Base-by-base conservation (phyloP, 2,888 invertebrate species). In the Macrosoma leucophasiata region DNA sequence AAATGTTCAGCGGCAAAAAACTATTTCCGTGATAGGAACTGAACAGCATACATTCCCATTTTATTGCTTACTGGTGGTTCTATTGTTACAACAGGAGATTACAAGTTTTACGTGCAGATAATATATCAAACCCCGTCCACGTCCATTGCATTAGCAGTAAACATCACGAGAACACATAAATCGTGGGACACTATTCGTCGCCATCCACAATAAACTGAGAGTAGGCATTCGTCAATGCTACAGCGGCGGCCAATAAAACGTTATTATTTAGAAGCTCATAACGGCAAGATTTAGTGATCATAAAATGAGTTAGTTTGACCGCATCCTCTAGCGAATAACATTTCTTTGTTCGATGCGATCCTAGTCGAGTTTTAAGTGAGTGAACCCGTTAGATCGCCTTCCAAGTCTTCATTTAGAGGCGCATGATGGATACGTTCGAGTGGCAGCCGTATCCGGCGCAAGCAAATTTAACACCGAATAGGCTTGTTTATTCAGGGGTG, bases 401-500 rank as follows among this genome's bases (percentile, higher is more conserved):
- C 67, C 69, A 70, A 59, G 61, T 63, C 63, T 62, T 65, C 62
- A 65, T 67, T 70, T 65, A 63, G 50, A 62, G 56, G 55, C 58
- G 48, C 56, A 66, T 70, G 77, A 74, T 50, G 72, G 75, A 78
- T 74, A 61, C 52, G 62, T 75, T 77, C 76, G 66, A 81, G 78
- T 73, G 75, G 69, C 74, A 65, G 72, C 63, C 69, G 73, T 78
- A 77, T 84, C 82, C 82, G 82, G 82, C 67, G 66, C 64, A 69
- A 73, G 79, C 79, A 77, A 79, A 79, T 77, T 82, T 76, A 79
- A 78, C 78, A 74, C 52, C 62, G 54, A 73, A 73, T 76, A 75
- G 68, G 58, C 67, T 61, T 82, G 81, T 82, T 82, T 81, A 81
- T 77, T 74, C 74, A 76, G 78, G 76, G 78, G 82, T 75, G 79